Conservation (phyloP, 2,113 vertebrate species). For the Hyaena hyaena region DNA sequence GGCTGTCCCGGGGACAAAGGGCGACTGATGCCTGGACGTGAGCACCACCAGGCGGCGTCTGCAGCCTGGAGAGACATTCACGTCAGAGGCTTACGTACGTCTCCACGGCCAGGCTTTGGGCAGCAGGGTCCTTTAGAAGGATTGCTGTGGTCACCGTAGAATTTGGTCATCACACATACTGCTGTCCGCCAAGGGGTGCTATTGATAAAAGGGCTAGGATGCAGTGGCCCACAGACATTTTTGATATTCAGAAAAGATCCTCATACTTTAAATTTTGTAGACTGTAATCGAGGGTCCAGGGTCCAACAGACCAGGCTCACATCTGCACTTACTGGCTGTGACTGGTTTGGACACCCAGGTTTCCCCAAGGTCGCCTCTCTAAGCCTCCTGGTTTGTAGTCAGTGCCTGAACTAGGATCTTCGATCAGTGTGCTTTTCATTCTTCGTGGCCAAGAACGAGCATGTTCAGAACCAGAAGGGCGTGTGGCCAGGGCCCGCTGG, state of each 20-base stretch:
- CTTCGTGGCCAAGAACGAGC: neutral
- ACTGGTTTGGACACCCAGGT: rapidly evolving
- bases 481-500: neutral
- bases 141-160: neutral
- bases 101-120: rapidly evolving
- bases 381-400: no score
- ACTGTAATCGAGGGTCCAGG: neutral
- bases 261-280: neutral
- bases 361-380: no score
- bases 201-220: neutral
- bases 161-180: neutral
- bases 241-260: neutral
- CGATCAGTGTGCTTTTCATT: rapidly evolving
- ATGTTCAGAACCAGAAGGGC: rapidly evolving
- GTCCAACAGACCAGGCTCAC: neutral
- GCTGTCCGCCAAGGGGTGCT: neutral
- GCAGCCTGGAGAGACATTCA: no score
- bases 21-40: rapidly evolving
- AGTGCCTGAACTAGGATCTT: rapidly evolving
- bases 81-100: rapidly evolving
- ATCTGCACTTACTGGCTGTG: neutral
- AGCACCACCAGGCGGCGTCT: rapidly evolving
- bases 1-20: neutral
- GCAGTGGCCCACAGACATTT: no score
- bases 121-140: neutral